Base-by-base conservation (phyloP, 1,140 invertebrate genomes). In the Hycleus cichorii region DNA sequence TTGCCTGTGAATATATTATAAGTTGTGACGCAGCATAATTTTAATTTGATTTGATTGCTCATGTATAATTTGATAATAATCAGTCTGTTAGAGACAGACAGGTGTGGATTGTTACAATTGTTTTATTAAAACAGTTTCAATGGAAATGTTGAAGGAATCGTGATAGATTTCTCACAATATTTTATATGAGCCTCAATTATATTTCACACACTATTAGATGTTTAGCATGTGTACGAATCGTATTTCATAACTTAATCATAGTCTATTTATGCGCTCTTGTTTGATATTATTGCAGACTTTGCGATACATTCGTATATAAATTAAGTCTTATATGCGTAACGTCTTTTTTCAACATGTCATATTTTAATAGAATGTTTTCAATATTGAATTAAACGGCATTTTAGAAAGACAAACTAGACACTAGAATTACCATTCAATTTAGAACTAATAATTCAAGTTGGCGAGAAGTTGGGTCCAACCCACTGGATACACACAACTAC, bases 11-110 rank as follows among this genome's bases (percentile, higher is more conserved):
- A 66, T 66, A 64, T 64, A 66, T 64, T 66, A 66, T 66, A 64
- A 64, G 39, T 48, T 62, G 46, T 66, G 64, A 66, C 62, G 49
- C 46, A 62, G 64, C 64, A 63, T 51, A 66, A 64, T 66, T 66
- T 66, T 66, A 66, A 66, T 66, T 66, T 58, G 64, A 66, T 64
- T 66, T 66, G 62, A 66, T 66, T 66, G 59, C 64, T 66, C 60
- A 66, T 60, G 57, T 66, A 66, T 64, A 64, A 66, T 66, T 66
- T 66, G 64, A 66, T 66, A 66, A 66, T 66, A 60, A 66, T 66
- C 64, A 57, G 45, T 25, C 45, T 52, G 49, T n/a, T 44, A 60
- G 60, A 50, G 26, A 39, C 39, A 46, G 57, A 59, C 58, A 58
- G 61, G 42, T 50, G 58, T 49, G 49, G 53, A 59, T 55, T 59